Evolutionary conservation across 2,888 invertebrate genomes (phyloP).

Genomic region (Dolichopus griseipennis): DNA sequence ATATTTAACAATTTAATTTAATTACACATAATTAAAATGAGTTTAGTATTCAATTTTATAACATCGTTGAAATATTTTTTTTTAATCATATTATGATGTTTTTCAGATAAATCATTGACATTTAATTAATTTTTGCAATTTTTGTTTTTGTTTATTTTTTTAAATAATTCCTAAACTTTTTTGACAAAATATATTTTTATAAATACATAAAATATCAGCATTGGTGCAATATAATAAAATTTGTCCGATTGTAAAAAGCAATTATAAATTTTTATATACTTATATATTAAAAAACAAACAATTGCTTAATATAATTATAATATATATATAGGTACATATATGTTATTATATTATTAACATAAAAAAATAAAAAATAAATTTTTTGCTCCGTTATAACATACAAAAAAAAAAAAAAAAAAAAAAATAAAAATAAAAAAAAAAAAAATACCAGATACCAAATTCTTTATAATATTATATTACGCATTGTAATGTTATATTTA

Average conservation of each 20-base stretch:
- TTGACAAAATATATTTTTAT: too few species aligned
- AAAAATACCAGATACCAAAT: neutral
- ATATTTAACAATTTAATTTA: too few species aligned
- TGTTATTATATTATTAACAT: neutral
- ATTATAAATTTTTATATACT: neutral
- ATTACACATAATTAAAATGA: too few species aligned
- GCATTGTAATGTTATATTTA: constrained; percentile 6
- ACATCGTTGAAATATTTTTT: too few species aligned
- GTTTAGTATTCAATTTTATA: too few species aligned
- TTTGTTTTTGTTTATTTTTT: too few species aligned
- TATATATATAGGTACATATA: neutral
- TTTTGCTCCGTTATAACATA: constrained; percentile 1
- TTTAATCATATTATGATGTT: too few species aligned
- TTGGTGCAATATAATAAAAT: constrained; percentile 1
- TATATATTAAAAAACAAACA: neutral
- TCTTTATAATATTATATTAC: constrained; percentile 4
- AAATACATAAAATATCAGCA: neutral
- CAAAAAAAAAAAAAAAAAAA: neutral
- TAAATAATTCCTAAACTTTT: too few species aligned
- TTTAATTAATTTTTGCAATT: too few species aligned
- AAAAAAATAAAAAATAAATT: neutral
- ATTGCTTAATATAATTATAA: too few species aligned
- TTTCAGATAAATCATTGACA: too few species aligned
- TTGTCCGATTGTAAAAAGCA: constrained; percentile 6
- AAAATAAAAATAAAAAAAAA: neutral